Base-by-base conservation (phyloP, 35 echinoderm and acorn worm species). In the Apostichopus californicus region DNA sequence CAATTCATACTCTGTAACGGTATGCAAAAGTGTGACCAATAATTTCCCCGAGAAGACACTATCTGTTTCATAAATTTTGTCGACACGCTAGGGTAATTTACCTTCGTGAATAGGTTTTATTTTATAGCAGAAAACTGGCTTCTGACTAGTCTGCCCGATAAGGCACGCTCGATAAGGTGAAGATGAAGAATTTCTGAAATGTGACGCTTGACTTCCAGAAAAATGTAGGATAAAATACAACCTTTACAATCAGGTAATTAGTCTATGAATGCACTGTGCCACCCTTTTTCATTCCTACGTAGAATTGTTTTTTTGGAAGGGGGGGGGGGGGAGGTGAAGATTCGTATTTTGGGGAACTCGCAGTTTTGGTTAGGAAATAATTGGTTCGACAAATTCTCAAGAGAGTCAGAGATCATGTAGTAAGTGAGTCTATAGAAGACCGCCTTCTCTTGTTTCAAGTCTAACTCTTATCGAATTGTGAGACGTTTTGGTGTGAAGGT, bases 21-120 rank as follows among this genome's bases (percentile, higher is more conserved):
- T 84, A 84, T 84, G 81, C 81, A 84, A 84, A 21, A 84, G 54
- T 57, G 81, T 57, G 15, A 84, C 53, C 81, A 84, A 84, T 84
- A 84, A 84, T 84, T 57, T 17, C 81, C 13, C 4, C 55, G 55
- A 58, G 54, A 84, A 84, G 70, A 18, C 70, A 57, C 81, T 84
- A 84, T 84, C 81, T 57, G 53, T 84, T 58, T 58, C 55, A 84
- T 84, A 81, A 81, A 81, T 85, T 85, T 85, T 21, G 10, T 17
- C 54, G 81, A 60, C 81, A 58, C 3, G 56, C 18, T 6, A 8
- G 56, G 17, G 20, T 85, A 85, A 85, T 85, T 85, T 85, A 85
- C 81, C 34, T 85, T 85, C 55, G 55, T 9, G 17, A 85, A 17
- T 83, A 83, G 12, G 6, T 85, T 58, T 57, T 60, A 85, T 85